A percentile compares a stretch with the other conserved stretches of the same genome.
phyloP scores from a whole-genome alignment of 1,140 invertebrate genomes.

The Hydropsyche tenuis region DNA sequence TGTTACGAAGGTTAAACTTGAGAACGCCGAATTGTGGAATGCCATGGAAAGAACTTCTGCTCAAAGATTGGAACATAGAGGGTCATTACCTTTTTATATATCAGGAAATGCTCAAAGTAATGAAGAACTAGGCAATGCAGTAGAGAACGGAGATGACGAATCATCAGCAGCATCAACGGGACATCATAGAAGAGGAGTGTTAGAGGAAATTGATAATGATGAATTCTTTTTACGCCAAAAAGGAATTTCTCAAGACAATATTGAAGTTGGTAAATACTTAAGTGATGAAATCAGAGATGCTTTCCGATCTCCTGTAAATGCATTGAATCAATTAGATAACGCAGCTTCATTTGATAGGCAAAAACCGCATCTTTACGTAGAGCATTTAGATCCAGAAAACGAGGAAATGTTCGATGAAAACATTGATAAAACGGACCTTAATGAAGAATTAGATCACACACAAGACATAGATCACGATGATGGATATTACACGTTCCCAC shows the following conservation, averaged over 20 bases:
- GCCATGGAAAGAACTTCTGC: constrained; percentile 44
- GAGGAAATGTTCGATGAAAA: constrained; percentile 54
- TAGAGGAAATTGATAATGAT: constrained; percentile 85
- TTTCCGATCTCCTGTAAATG: constrained; percentile 71
- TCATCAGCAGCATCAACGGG: constrained; percentile 52
- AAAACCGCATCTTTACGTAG: constrained; percentile 52
- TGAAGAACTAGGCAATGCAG: constrained; percentile 5
- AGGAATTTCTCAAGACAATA: constrained; percentile 82
- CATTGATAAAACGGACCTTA: constrained; percentile 26
- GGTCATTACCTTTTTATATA: constrained; percentile 39
- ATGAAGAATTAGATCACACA: constrained; percentile 55
- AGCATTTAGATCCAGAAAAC: constrained; percentile 55
- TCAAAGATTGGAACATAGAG: constrained; percentile 44
- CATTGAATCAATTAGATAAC: constrained; percentile 66
- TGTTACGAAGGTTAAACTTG: constrained; percentile 37
- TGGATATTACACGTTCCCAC: constrained; percentile 63
- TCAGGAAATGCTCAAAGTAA: constrained; percentile 27
- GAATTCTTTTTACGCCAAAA: constrained; percentile 83
- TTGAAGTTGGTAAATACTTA: constrained; percentile 76
- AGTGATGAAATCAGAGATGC: constrained; percentile 80
- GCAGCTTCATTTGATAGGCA: constrained; percentile 55
- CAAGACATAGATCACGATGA: constrained; percentile 61
- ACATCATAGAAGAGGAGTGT: constrained; percentile 65
- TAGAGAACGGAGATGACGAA: constrained; percentile 43
- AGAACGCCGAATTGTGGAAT: constrained; percentile 48